Conservation (phyloP, 1,140 invertebrate genomes). For the Vollenhovia emeryi region DNA sequence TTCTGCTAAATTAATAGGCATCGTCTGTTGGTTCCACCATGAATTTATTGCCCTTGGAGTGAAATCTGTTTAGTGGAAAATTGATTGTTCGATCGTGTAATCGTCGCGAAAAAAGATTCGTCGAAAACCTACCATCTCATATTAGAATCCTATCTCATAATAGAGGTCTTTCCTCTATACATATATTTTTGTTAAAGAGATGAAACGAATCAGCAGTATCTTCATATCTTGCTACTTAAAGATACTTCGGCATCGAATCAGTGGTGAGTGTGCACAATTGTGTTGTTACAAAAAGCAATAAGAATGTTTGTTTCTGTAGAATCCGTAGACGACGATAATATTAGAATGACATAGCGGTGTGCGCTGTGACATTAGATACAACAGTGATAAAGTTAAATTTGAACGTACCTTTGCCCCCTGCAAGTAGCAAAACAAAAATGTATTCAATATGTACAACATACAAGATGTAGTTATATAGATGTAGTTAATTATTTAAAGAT, state of each 20-base stretch:
- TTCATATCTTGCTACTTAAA: neutral
- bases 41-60: too few relatives aligned
- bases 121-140: too few relatives aligned
- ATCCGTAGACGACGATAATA: slow-evolving; percentile 45
- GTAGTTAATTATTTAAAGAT: slow-evolving; percentile 58
- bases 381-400: slow-evolving; percentile 80
- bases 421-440: slow-evolving; percentile 86
- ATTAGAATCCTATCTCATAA: too few relatives aligned
- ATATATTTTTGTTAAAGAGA: neutral
- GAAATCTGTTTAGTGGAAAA: too few relatives aligned
- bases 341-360: slow-evolving; percentile 65
- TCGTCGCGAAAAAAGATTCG: too few relatives aligned
- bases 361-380: slow-evolving; percentile 65
- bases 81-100: too few relatives aligned
- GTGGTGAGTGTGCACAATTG: slow-evolving; percentile 43
- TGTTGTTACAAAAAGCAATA: slow-evolving; percentile 65
- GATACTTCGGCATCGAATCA: neutral
- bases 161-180: too few relatives aligned
- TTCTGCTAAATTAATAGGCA: too few relatives aligned
- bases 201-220: neutral
- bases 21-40: too few relatives aligned
- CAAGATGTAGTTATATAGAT: slow-evolving; percentile 72
- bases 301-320: slow-evolving; percentile 26
- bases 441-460: slow-evolving; percentile 80
- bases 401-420: slow-evolving; percentile 89